Percentiles rank a stretch among this genome's conserved stretches.
Evolutionary conservation across 2,888 invertebrate genomes (phyloP).

Genomic region (Steinernema hermaphroditum): DNA sequence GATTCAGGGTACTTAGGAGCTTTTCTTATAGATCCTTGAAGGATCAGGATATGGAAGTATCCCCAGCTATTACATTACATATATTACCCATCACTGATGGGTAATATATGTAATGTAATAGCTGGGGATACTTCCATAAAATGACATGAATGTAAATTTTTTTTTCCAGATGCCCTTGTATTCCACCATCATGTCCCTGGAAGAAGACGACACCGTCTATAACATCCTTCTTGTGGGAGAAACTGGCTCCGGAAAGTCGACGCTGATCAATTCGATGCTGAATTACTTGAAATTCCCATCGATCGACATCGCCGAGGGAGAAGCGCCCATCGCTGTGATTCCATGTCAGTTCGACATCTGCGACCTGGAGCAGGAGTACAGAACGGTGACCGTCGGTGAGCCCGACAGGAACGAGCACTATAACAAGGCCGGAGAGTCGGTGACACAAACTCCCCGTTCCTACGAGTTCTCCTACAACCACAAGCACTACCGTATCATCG

Average conservation of each 20-base stretch:
- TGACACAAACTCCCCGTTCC: background rate
- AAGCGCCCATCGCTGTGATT: background rate
- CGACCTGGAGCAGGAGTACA: background rate
- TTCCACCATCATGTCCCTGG: background rate
- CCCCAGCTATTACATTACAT: too few relatives aligned
- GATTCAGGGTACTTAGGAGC: too few relatives aligned
- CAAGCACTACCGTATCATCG: background rate
- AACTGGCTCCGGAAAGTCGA: background rate
- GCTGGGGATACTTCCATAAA: too few relatives aligned
- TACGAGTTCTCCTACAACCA: background rate
- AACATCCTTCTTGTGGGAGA: background rate
- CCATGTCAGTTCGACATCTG: background rate
- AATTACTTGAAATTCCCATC: background rate
- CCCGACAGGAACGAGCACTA: background rate
- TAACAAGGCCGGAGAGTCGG: background rate
- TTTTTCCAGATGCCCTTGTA: background rate
- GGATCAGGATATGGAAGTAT: too few relatives aligned
- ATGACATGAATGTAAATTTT: background rate
- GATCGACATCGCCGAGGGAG: background rate
- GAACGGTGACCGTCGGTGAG: background rate
- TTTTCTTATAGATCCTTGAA: too few relatives aligned
- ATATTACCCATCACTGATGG: too few relatives aligned
- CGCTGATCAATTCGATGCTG: background rate
- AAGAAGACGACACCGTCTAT: background rate
- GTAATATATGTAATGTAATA: too few relatives aligned